Evolutionary conservation across 2,888 invertebrate genomes (phyloP).

Genomic region (Drosophila monieri): DNA sequence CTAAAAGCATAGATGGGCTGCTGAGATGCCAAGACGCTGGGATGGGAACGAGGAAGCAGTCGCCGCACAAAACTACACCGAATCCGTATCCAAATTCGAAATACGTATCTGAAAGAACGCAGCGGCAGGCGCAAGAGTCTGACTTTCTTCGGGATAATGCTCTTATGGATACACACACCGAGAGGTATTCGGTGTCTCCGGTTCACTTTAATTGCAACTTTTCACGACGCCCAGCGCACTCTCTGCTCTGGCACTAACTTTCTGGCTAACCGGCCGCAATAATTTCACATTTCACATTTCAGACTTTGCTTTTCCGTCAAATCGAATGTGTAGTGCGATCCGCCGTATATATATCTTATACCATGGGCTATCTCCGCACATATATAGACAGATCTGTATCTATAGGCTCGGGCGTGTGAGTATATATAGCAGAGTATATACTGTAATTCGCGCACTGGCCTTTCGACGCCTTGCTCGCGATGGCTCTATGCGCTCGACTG

Average conservation of each 20-base stretch:
- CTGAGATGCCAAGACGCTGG: constrained; percentile 6
- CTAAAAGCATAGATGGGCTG: constrained; percentile 36
- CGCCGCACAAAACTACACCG: constrained; percentile 15
- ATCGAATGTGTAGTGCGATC: constrained; percentile 21
- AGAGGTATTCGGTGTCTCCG: constrained; percentile 23
- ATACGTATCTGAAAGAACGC: constrained; percentile 26
- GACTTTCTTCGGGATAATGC: constrained; percentile 26
- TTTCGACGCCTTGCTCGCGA: constrained; percentile 63
- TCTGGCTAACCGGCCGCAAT: constrained; percentile 1
- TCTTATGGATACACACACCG: constrained; percentile 36
- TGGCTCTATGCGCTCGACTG: constrained; percentile 74
- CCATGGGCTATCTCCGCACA: constrained; percentile 47
- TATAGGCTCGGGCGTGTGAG: constrained; percentile 19
- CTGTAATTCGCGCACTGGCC: constrained; percentile 63
- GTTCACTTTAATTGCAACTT: constrained; percentile 37
- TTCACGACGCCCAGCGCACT: constrained; percentile 41
- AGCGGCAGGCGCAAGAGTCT: not conserved
- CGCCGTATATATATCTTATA: constrained; percentile 23
- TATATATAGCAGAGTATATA: constrained; percentile 31
- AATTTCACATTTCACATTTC: constrained; percentile 48
- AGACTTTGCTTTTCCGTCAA: constrained; percentile 58
- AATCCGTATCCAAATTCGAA: too few species aligned
- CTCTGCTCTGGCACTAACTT: constrained; percentile 5
- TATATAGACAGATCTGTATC: constrained; percentile 35
- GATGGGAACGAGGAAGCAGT: constrained; percentile 54